Percentiles rank a stretch among this genome's conserved stretches.
Conservation (phyloP, 2,113 vertebrate genomes). For the Pipra filicauda region DNA sequence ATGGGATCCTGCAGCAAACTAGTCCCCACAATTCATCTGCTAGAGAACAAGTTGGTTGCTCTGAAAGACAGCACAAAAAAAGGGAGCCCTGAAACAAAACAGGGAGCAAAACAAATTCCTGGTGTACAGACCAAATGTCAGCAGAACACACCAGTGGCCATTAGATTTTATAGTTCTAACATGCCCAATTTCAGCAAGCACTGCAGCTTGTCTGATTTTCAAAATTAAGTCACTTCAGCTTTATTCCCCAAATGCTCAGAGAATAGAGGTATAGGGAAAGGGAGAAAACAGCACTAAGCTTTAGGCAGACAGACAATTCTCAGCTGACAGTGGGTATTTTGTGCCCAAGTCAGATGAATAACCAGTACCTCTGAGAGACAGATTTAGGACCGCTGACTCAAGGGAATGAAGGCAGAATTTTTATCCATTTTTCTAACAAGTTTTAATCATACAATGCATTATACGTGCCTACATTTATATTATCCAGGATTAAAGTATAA, state of each 20-base stretch:
- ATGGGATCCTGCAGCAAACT: not conserved
- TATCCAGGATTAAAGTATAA: not conserved
- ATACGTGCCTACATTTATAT: not conserved
- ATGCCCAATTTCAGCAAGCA: not conserved
- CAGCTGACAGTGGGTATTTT: not conserved
- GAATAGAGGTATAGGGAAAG: not conserved
- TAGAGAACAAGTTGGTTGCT: not conserved
- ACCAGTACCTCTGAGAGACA: not conserved
- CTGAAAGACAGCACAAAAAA: not conserved
- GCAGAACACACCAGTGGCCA: not conserved
- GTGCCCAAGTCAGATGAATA: not conserved
- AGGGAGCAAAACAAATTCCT: not conserved
- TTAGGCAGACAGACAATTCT: not conserved
- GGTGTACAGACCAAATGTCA: accelerated
- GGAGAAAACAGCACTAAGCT: not conserved
- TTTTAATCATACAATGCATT: not conserved
- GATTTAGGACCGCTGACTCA: not conserved
- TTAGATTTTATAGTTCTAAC: too few relatives aligned
- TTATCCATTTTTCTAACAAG: not conserved
- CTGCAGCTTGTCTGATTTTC: not conserved
- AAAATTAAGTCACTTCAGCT: not conserved
- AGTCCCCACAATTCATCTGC: accelerated
- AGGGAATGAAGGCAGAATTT: not conserved
- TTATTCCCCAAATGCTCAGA: not conserved
- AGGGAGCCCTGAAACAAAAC: not conserved